phyloP scores from a whole-genome alignment of 2,113 vertebrate species.

The Oceanodroma tethys region DNA sequence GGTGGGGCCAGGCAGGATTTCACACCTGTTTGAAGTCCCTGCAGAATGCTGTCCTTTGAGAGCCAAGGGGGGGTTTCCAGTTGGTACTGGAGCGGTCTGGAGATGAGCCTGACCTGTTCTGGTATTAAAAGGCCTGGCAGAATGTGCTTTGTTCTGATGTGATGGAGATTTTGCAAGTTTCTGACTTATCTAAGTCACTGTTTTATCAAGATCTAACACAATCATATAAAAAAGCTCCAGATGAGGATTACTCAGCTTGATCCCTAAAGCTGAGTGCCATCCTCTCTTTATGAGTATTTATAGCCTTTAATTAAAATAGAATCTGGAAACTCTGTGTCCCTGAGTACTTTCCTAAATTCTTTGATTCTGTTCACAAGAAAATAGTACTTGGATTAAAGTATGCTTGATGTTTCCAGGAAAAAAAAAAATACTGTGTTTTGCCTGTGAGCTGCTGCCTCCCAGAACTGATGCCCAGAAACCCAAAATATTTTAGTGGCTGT shows the following conservation, averaged over 20 bases:
- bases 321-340: conserved; percentile 4
- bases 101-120: not conserved
- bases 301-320: not conserved
- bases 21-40: conserved; percentile 4
- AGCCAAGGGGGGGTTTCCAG: not conserved
- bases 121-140: not conserved
- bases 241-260: conserved; percentile 39
- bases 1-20: not conserved
- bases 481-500: not conserved
- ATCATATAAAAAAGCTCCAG: not conserved
- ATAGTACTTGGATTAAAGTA: conserved; percentile 24
- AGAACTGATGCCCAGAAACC: not conserved
- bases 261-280: conserved; percentile 16
- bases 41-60: not conserved
- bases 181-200: not conserved
- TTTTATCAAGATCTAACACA: not conserved
- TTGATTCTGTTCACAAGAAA: conserved; percentile 34
- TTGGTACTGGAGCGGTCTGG: not conserved
- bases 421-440: not conserved
- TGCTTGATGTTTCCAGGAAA: not conserved
- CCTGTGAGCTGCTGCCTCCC: not conserved
- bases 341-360: conserved; percentile 4
- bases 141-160: not conserved
- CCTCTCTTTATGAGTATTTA: conserved; percentile 27
- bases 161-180: conserved; percentile 11